These are phyloP conservation scores for Drosophila basisetae DNA, from an alignment of 2,888 invertebrate species.

Conservation along the genomic window DNA sequence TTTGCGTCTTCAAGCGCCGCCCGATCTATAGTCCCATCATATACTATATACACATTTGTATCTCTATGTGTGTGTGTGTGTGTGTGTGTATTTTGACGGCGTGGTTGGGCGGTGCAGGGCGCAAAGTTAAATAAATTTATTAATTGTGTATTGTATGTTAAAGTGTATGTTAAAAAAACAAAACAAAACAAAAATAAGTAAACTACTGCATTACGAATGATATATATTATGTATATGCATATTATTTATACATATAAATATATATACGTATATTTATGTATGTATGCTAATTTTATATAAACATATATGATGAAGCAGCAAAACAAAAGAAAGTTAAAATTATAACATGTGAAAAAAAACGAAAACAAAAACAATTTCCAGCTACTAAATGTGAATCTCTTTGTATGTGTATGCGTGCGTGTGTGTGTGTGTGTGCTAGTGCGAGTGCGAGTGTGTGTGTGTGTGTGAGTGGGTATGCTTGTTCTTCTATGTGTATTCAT, in stretches of 20 bases:
- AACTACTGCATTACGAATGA: slow-evolving; percentile 35
- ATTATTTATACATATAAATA: slow-evolving; percentile 21
- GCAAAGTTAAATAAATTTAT: slow-evolving; percentile 48
- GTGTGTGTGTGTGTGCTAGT: background rate
- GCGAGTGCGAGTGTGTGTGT: slow-evolving; percentile 4
- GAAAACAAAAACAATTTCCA: slow-evolving; percentile 46
- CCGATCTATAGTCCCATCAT: slow-evolving; percentile 11
- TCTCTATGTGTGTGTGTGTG: slow-evolving; percentile 1
- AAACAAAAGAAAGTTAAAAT: slow-evolving; percentile 22
- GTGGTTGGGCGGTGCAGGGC: background rate
- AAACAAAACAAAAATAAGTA: slow-evolving; percentile 10
- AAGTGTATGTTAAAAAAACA: slow-evolving; percentile 50
- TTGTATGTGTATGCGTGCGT: slow-evolving; percentile 24
- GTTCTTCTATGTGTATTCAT: slow-evolving; percentile 54
- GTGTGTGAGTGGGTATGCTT: slow-evolving; percentile 24
- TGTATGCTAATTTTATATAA: slow-evolving; percentile 31
- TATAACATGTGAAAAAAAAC: background rate
- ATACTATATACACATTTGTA: slow-evolving; percentile 2
- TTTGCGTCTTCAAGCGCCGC: slow-evolving; percentile 22
- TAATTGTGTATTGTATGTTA: slow-evolving; percentile 66
- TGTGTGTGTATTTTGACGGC: slow-evolving; percentile 11
- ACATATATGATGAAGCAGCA: slow-evolving; percentile 21
- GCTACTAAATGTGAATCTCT: slow-evolving; percentile 66
- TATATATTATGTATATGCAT: slow-evolving; percentile 28
- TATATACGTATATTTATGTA: slow-evolving; percentile 30